Evolutionary conservation across 2,888 invertebrate species (phyloP).

Genomic region (Rhimphoctona megacephalus): DNA sequence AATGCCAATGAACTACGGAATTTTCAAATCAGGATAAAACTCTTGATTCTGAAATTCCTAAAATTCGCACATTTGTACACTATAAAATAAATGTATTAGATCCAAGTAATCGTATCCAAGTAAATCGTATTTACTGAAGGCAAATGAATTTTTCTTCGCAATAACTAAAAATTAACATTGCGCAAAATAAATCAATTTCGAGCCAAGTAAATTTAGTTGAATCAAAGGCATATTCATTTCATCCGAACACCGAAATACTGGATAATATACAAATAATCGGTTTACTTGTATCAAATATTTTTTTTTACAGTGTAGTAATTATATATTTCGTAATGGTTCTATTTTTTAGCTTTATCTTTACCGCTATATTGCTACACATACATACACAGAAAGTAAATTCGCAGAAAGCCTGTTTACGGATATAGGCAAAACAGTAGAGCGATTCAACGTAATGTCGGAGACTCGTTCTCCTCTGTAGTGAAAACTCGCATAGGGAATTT

Average conservation of each 20-base stretch:
- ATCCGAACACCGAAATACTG: no score
- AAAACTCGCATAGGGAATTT: constrained; percentile 65
- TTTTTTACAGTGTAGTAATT: no score
- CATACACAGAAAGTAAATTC: background rate
- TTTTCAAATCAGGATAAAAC: background rate
- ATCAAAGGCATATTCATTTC: no score
- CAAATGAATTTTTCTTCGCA: no score
- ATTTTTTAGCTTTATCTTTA: background rate
- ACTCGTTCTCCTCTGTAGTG: constrained; percentile 45
- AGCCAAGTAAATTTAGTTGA: no score
- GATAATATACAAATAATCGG: no score
- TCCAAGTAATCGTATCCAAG: no score
- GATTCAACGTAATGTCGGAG: constrained; percentile 48
- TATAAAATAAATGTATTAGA: no score
- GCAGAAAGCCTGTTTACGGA: constrained; percentile 68
- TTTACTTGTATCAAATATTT: no score
- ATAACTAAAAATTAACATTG: no score
- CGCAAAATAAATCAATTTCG: no score
- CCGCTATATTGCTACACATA: background rate
- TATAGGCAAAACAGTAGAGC: constrained; percentile 72
- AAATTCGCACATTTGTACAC: background rate
- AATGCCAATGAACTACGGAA: background rate
- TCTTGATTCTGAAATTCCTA: background rate
- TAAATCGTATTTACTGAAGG: no score
- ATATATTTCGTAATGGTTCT: background rate